phyloP scores from a whole-genome alignment of 2,797 vertebrate species.

The Muraenolepis orangiensis region DNA sequence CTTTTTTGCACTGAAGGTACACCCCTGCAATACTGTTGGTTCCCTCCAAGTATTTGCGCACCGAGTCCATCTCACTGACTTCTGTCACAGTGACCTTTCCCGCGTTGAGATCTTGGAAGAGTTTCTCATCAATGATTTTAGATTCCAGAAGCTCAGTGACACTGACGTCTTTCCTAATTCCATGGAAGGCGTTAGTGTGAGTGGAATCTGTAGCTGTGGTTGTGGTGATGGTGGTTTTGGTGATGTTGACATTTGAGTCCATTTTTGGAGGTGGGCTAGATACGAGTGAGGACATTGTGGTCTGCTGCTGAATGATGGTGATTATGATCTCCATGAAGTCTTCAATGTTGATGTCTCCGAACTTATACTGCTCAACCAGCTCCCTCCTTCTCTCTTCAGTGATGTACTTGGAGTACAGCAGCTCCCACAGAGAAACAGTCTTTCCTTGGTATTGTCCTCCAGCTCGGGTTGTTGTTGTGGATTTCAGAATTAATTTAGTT shows the following conservation, averaged over 20 bases:
- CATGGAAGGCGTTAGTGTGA: constrained; percentile 45
- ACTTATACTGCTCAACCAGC: constrained; percentile 64
- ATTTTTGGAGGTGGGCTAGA: background rate
- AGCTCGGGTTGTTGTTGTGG: constrained; percentile 34
- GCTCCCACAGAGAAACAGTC: constrained; percentile 67
- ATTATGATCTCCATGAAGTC: constrained; percentile 59
- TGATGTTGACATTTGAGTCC: constrained; percentile 31
- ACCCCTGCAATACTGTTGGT: constrained; percentile 65
- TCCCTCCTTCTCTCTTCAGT: constrained; percentile 62
- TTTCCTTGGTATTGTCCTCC: constrained; percentile 59
- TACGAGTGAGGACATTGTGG: constrained; percentile 56
- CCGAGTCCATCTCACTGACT: constrained; percentile 67
- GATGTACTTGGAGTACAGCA: constrained; percentile 75
- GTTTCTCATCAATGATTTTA: constrained; percentile 71
- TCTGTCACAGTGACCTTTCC: constrained; percentile 71
- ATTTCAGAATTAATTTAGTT: constrained; percentile 45
- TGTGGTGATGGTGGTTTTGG: constrained; percentile 25
- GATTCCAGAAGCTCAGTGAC: constrained; percentile 70
- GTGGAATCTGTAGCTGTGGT: constrained; percentile 8
- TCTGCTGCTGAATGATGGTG: constrained; percentile 50
- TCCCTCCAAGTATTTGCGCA: constrained; percentile 70
- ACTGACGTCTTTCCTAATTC: constrained; percentile 71
- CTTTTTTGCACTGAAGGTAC: constrained; percentile 25
- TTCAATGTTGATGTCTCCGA: constrained; percentile 39
- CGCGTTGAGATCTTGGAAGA: constrained; percentile 65